Conservation (phyloP, 2,113 vertebrate species). For the Rhagologus leucostigma region DNA sequence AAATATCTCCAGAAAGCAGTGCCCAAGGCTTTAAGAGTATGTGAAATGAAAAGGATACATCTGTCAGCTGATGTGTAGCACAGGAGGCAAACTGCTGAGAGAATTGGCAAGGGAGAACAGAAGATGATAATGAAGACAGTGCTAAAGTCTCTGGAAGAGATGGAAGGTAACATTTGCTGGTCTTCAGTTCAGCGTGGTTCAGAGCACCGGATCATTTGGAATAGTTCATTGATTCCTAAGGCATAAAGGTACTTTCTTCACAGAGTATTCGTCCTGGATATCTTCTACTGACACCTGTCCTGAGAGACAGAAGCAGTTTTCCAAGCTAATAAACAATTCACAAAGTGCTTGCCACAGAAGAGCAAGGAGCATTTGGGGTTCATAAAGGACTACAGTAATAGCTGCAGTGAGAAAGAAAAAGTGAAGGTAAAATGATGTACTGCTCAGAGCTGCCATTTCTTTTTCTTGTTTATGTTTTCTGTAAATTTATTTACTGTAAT, state of each 20-base stretch:
- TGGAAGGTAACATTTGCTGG: constrained; percentile 18
- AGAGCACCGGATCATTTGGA: not conserved
- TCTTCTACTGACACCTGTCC: not conserved
- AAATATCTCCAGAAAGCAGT: constrained; percentile 45
- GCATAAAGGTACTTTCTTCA: constrained; percentile 16
- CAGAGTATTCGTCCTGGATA: not conserved
- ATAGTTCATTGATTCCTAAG: not conserved
- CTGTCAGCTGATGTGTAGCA: constrained; percentile 19
- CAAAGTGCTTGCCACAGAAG: not conserved
- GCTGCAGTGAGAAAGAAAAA: not conserved
- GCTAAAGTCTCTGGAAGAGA: constrained; percentile 39
- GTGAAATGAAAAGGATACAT: constrained; percentile 57
- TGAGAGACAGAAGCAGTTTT: constrained; percentile 24
- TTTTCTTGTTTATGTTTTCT: not conserved
- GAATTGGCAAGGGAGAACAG: constrained; percentile 27
- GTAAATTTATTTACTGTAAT: constrained; percentile 27
- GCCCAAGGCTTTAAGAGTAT: constrained; percentile 46
- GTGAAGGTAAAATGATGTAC: not conserved
- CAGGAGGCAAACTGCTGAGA: constrained; percentile 33
- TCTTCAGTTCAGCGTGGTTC: constrained; percentile 20
- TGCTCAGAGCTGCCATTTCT: not conserved
- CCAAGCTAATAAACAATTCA: constrained; percentile 35
- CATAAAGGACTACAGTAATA: not conserved
- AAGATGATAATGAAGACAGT: constrained; percentile 38
- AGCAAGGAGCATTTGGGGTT: not conserved